Base-by-base conservation (phyloP, 1,140 invertebrate genomes). In the Drosophila obscura region DNA sequence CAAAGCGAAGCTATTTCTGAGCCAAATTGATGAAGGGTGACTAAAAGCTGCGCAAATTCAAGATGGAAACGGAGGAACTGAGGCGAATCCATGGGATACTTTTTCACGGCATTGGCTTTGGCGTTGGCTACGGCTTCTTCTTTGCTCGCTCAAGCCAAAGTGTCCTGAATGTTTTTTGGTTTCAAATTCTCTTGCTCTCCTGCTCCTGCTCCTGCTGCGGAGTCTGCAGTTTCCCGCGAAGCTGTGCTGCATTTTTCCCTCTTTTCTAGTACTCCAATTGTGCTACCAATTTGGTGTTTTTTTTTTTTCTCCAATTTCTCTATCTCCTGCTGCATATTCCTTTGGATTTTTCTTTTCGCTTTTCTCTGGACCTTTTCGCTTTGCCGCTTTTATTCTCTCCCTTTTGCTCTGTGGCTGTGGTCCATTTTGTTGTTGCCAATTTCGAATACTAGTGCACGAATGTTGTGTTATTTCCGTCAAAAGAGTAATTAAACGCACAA, bases 401-500 rank as follows among this genome's bases (percentile, higher is more conserved):
- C 39, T 15, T 28, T 15, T 9, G 0, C n/a, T 19, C 8, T 15
- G 11, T 35, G 35, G 35, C 11, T 50, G 8, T 55, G 41, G 39
- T 67, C 58, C 63, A 66, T 60, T 74, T 84, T 60, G 19, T 49
- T 58, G 35, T 58, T 71, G 45, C 68, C 62, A 74, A 59, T 78
- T 81, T 67, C 71, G 59, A 88, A 79, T 75, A 24, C 22, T 24
- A 87, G 35, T 39, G 11, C 50, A 51, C 55, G 83, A 87, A 88
- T 77, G 75, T 80, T 87, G 79, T 88, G 83, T 83, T 88, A 83
- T 87, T 87, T 87, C 75, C 83, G 79, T 88, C 83, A 87, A 88
- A 87, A 83, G 83, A 87, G 83, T 88, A 87, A 87, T 87, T 87
- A 87, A 83, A 87, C 75, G 71, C 73, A 88, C 83, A 87, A 87